Conservation (phyloP, 2,888 invertebrate species). For the Torymus tubicola region DNA sequence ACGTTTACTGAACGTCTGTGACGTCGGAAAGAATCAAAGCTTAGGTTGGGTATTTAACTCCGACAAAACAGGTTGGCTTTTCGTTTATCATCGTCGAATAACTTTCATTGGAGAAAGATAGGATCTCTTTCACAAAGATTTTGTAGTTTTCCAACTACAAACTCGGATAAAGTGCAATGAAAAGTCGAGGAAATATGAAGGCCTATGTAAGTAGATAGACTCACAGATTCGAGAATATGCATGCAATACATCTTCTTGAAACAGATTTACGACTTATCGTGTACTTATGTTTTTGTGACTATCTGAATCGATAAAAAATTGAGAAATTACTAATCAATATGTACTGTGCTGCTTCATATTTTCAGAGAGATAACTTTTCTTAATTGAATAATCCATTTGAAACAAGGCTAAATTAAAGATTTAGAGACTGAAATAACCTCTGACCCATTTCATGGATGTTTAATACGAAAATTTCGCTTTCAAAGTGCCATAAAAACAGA, state of each 20-base stretch:
- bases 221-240: too few species aligned
- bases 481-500: slow-evolving; percentile 17
- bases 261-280: too few species aligned
- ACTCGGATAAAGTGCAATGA: slow-evolving; percentile 7
- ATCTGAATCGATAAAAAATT: background rate
- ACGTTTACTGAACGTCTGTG: too few species aligned
- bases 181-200: slow-evolving; percentile 15
- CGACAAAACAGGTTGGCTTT: slow-evolving; percentile 42
- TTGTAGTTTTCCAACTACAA: slow-evolving; percentile 10
- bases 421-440: slow-evolving; percentile 20
- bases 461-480: slow-evolving; percentile 22
- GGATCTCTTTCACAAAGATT: background rate
- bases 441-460: slow-evolving; percentile 40
- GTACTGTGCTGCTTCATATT: background rate
- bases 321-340: background rate
- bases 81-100: slow-evolving; percentile 20
- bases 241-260: too few species aligned
- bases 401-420: background rate
- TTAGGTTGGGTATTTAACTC: background rate
- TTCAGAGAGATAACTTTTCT: slow-evolving; percentile 24
- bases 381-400: slow-evolving; percentile 2
- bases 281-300: too few species aligned
- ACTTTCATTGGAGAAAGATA: slow-evolving; percentile 21
- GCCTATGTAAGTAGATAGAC: slow-evolving; percentile 29
- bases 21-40: too few species aligned